Base-by-base conservation (phyloP, 2,113 vertebrate species). In the Mystacornis crossleyi region DNA sequence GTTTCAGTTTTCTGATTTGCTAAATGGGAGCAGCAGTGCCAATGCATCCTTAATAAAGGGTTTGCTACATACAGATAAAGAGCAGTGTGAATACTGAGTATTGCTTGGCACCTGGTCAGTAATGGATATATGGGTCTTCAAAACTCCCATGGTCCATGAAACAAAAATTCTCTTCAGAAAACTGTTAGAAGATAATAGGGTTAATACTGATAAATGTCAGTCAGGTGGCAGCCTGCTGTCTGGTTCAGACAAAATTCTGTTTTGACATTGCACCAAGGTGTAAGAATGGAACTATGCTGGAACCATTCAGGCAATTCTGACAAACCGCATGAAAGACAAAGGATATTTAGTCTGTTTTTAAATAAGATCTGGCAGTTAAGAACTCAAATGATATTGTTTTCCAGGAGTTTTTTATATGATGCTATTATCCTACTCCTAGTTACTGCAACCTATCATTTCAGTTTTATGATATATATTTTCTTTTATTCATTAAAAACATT, bases 1-100 rank as follows among this genome's bases (percentile, higher is more conserved):
- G n/a, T 55, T 90, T 94, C 67, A 74, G 36, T 71, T 74, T 93
- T 77, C 67, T 60, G 47, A 48, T 36, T 62, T 88, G 29, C 66
- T 77, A 69, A 90, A 70, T 3, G 8, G 43, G 8, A 95, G 18
- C 9, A 54, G n/a, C 50, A 60, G 28, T 48, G 21, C 29, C 51
- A 90, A 31, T 6, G 34, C 29, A 55, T 51, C 45, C 62, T 61
- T 74, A 70, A 62, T 51, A 43, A 54, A 79, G 29, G 4, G 10
- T 24, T 85, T 91, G 58, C 42, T 33, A 7, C 9, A 8, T 24
- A 48, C 25, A 78, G 47, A 55, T 19, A 25, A 86, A 90, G 89
- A 92, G 11, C 25, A 60, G 33, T 26, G 33, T 47, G 54, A 14
- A 51, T 10, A 18, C 34, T 25, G 26, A 90, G 4, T 54, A 34